phyloP scores from a whole-genome alignment of 2,797 vertebrate genomes.

The Sebastes itinus region DNA sequence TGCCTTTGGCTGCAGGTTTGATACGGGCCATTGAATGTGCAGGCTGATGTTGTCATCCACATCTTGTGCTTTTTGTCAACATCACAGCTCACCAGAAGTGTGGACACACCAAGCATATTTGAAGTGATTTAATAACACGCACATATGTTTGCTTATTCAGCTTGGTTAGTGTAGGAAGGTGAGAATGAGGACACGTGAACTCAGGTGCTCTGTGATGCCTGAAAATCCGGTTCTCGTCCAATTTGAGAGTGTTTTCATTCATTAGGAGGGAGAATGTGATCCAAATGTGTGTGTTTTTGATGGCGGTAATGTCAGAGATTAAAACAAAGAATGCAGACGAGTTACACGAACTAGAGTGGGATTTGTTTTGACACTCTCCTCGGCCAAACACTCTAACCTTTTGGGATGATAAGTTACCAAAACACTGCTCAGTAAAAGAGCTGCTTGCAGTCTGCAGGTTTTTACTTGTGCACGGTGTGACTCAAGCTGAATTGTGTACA shows the following conservation, averaged over 20 bases:
- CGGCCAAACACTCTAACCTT: not conserved
- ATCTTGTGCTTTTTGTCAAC: conserved; percentile 30
- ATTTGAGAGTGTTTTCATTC: not conserved
- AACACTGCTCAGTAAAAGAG: not conserved
- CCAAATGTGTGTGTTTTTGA: not conserved
- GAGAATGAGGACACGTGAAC: not conserved
- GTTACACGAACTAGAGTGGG: not conserved
- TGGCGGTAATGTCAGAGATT: not conserved
- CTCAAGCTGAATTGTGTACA: not conserved
- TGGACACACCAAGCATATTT: not conserved
- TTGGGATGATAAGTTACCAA: not conserved
- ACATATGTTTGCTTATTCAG: not conserved
- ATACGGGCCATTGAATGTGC: not conserved
- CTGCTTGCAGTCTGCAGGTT: not conserved
- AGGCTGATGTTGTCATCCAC: not conserved
- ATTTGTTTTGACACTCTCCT: conserved; percentile 22
- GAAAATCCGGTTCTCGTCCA: not conserved
- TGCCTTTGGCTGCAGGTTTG: not conserved
- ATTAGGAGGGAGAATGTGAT: not conserved
- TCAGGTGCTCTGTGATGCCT: not conserved
- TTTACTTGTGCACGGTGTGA: not conserved
- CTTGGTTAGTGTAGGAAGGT: conserved; percentile 8
- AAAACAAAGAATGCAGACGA: not conserved
- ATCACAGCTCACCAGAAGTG: not conserved
- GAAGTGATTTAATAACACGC: not conserved